These are phyloP conservation scores for Grantiella picta DNA, from an alignment of 2,113 vertebrate genomes.

Conservation along the genomic window DNA sequence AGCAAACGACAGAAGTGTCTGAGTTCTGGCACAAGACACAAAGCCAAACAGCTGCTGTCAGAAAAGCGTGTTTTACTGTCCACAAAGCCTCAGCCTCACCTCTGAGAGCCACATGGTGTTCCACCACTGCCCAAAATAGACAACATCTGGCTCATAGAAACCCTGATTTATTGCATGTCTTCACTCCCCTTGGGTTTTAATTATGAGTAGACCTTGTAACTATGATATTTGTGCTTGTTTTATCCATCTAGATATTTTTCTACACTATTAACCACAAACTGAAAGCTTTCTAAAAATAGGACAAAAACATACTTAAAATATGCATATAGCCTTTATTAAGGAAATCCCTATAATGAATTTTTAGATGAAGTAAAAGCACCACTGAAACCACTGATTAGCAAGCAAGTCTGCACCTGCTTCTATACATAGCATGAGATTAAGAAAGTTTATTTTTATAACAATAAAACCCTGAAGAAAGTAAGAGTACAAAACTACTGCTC, in stretches of 20 bases:
- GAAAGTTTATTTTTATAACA: neutral
- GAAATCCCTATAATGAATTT: neutral
- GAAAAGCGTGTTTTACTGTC: neutral
- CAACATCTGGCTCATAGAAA: neutral
- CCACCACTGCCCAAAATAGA: neutral
- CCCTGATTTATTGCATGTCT: neutral
- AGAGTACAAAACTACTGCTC: neutral
- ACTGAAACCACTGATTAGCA: neutral
- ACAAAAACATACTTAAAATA: neutral
- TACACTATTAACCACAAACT: neutral
- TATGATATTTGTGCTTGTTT: neutral
- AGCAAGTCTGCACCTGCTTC: neutral
- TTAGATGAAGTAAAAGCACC: neutral
- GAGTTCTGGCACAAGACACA: neutral
- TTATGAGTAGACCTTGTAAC: conserved; percentile 15
- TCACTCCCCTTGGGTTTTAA: conserved; percentile 11
- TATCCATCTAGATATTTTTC: neutral
- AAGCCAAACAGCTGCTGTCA: neutral
- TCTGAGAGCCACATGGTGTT: neutral
- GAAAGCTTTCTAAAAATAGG: conserved; percentile 20
- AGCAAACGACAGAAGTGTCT: neutral
- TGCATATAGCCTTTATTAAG: conserved; percentile 2
- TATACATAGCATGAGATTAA: neutral
- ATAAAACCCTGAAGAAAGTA: neutral
- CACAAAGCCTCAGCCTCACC: neutral